phyloP scores from a whole-genome alignment of 2,888 invertebrate genomes.

The Toxonevra muliebris region DNA sequence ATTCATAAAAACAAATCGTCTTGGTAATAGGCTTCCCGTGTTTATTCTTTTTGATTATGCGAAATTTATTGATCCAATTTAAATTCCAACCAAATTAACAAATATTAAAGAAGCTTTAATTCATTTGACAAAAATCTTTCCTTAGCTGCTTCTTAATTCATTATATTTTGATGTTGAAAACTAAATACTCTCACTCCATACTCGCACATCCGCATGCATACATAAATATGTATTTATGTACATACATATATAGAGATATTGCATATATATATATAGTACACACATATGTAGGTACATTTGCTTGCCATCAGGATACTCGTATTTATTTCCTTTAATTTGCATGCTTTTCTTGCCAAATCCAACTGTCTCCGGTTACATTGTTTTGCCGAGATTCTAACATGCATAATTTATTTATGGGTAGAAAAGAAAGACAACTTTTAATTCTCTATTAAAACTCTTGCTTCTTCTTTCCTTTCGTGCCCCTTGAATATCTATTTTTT shows the following conservation, averaged over 20 bases:
- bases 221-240: not conserved
- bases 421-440: not conserved
- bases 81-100: not conserved
- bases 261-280: not conserved
- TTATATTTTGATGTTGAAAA: too few relatives aligned
- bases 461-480: too few relatives aligned
- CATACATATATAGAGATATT: not conserved
- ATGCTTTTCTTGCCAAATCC: not conserved
- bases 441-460: too few relatives aligned
- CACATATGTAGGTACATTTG: not conserved
- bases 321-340: not conserved
- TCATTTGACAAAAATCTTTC: too few relatives aligned
- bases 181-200: not conserved
- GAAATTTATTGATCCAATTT: not conserved
- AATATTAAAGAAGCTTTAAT: not conserved
- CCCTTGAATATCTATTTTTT: too few relatives aligned
- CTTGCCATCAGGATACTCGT: not conserved
- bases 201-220: not conserved
- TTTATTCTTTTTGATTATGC: not conserved
- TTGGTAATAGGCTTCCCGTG: too few relatives aligned
- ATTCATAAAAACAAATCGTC: too few relatives aligned
- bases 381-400: slow-evolving; percentile 29
- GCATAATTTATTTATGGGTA: slow-evolving; percentile 30
- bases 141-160: too few relatives aligned
- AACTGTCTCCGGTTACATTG: slow-evolving; percentile 19